A percentile compares a stretch with the other conserved stretches of the same genome.
Conservation (phyloP, 2,888 invertebrate species). For the Campaea margaritaria region DNA sequence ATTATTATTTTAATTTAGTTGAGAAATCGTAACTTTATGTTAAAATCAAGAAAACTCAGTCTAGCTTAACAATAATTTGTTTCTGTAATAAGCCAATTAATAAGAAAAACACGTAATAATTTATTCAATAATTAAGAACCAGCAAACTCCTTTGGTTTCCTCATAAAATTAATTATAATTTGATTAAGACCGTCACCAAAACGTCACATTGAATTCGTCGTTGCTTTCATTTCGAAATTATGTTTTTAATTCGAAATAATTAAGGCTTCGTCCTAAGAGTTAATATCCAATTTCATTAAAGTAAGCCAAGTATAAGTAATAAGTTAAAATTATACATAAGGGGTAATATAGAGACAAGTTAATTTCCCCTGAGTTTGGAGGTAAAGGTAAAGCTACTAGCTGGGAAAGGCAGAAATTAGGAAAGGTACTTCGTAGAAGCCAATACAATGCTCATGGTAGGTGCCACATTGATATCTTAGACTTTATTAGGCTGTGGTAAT, state of each 20-base stretch:
- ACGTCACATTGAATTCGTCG: constrained; percentile 20
- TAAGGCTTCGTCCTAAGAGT: constrained; percentile 25
- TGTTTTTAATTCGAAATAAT: constrained; percentile 31
- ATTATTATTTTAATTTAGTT: too few species aligned
- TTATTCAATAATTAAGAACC: too few species aligned
- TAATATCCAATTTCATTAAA: constrained; percentile 32
- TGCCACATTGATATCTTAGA: too few species aligned
- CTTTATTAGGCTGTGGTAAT: too few species aligned
- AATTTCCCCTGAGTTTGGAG: constrained; percentile 27
- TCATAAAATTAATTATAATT: constrained; percentile 7
- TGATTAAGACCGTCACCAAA: constrained; percentile 23
- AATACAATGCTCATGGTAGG: too few species aligned
- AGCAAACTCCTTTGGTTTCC: too few species aligned
- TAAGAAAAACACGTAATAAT: too few species aligned
- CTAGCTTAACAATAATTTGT: too few species aligned
- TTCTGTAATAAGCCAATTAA: too few species aligned
- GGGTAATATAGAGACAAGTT: constrained; percentile 22
- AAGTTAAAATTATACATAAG: constrained; percentile 27
- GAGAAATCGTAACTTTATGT: neutral
- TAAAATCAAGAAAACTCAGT: neutral
- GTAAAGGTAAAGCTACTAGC: neutral
- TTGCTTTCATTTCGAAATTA: constrained; percentile 23
- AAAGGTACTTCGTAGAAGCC: too few species aligned
- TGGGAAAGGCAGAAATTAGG: constrained; percentile 3
- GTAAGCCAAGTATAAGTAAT: constrained; percentile 30